A percentile compares a stretch with the other conserved stretches of the same genome.
Evolutionary conservation across 2,113 vertebrate genomes (phyloP).

Genomic region (Isichthys henryi): DNA sequence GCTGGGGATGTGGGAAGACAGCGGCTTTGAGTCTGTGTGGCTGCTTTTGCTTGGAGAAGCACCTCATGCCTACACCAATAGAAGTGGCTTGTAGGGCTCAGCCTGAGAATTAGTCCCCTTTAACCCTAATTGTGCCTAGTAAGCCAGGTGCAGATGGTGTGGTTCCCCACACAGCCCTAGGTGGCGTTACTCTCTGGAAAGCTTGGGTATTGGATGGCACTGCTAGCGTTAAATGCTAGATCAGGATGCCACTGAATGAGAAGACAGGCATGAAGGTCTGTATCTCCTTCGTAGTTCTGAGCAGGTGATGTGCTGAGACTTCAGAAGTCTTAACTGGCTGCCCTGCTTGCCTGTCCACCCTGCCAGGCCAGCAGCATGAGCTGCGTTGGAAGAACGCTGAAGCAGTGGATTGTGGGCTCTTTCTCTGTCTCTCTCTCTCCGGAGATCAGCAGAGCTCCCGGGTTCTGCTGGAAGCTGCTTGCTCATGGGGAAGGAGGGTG

Average conservation of each 20-base stretch:
- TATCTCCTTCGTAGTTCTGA: not conserved
- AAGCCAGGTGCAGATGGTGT: constrained; percentile 5
- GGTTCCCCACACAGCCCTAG: not conserved
- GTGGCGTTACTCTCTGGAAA: not conserved
- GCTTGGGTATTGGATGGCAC: constrained; percentile 27
- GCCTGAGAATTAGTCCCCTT: constrained; percentile 22
- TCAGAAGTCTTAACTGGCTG: not conserved
- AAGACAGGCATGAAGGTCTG: constrained; percentile 30
- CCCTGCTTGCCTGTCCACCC: not conserved
- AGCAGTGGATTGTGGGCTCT: constrained; percentile 9
- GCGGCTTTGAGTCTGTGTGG: constrained; percentile 16
- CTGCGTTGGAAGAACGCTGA: not conserved
- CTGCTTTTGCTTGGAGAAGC: constrained; percentile 16
- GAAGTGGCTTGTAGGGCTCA: constrained; percentile 14
- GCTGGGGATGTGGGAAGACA: constrained; percentile 10
- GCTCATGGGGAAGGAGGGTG: constrained; percentile 66
- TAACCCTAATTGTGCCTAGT: constrained; percentile 34
- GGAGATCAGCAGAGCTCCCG: constrained; percentile 24
- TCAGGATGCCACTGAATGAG: constrained; percentile 24
- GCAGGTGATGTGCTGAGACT: not conserved
- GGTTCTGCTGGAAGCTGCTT: constrained; percentile 26
- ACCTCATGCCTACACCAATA: constrained; percentile 18
- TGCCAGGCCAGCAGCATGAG: not conserved
- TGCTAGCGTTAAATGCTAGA: constrained; percentile 33
- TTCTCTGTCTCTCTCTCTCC: constrained; percentile 19